phyloP scores from a whole-genome alignment of 2,888 invertebrate genomes.

The Phrixothrix hirtus region DNA sequence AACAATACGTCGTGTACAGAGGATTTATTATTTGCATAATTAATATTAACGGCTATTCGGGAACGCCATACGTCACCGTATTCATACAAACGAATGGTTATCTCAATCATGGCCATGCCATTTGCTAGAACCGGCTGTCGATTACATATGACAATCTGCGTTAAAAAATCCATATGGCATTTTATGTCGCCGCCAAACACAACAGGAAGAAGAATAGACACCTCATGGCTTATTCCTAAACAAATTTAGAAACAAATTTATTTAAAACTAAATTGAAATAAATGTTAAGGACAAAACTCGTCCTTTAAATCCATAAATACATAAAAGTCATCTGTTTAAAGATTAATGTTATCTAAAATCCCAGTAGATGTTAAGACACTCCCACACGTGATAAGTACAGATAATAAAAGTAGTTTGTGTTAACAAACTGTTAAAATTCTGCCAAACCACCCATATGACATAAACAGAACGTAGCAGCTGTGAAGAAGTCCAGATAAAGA shows the following conservation, averaged over 20 bases:
- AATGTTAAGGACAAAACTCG: background rate
- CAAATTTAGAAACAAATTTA: constrained; percentile 4
- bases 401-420: constrained; percentile 46
- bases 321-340: constrained; percentile 1
- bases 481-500: constrained; percentile 38
- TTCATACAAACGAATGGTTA: constrained; percentile 17
- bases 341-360: background rate
- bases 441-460: constrained; percentile 48
- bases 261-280: background rate
- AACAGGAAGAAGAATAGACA: constrained; percentile 21
- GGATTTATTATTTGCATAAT: constrained; percentile 23
- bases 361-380: constrained; percentile 10
- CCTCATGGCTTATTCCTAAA: constrained; percentile 4
- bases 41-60: constrained; percentile 22
- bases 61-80: constrained; percentile 15
- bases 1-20: constrained; percentile 9
- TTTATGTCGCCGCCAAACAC: constrained; percentile 11
- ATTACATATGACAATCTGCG: constrained; percentile 37
- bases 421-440: constrained; percentile 51
- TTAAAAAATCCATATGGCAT: constrained; percentile 35
- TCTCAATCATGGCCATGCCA: constrained; percentile 24
- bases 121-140: constrained; percentile 35
- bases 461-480: constrained; percentile 39
- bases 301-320: background rate
- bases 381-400: constrained; percentile 43